Percentiles rank a stretch among this genome's conserved stretches.
Evolutionary conservation across 23 tunicate genomes (phyloP).

Genomic region (Corella eumyota): DNA sequence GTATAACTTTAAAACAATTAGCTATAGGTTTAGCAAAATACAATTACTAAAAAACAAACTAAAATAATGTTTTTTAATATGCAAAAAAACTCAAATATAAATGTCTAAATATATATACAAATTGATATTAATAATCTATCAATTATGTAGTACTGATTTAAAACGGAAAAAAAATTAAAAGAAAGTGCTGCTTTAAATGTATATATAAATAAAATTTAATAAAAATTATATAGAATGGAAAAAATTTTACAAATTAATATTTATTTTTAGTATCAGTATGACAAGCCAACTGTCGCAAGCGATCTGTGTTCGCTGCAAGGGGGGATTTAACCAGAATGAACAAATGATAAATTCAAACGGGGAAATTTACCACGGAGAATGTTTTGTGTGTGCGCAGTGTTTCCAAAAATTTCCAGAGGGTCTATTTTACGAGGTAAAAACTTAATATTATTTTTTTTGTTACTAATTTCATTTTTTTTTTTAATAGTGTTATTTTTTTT

Average conservation of each 20-base stretch:
- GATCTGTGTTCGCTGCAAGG: slow-evolving; percentile 59
- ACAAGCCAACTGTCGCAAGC: slow-evolving; percentile 62
- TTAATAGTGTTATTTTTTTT: slow-evolving; percentile 5
- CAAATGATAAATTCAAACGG: slow-evolving; percentile 94
- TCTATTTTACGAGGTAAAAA: slow-evolving; percentile 64
- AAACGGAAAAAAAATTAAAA: no score
- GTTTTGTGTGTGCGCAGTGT: slow-evolving; percentile 97
- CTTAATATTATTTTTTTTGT: neutral
- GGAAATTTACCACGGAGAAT: slow-evolving; percentile 88
- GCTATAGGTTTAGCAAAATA: no score
- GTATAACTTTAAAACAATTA: no score
- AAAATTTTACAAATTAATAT: no score
- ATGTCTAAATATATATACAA: no score
- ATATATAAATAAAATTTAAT: no score
- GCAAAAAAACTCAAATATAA: no score
- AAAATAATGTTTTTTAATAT: no score
- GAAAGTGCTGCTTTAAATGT: no score
- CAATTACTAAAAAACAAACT: no score
- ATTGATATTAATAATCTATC: no score
- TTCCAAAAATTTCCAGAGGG: slow-evolving; percentile 95
- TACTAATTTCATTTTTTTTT: neutral
- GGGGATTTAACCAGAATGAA: slow-evolving; percentile 53
- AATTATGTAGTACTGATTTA: no score
- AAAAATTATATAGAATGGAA: neutral
- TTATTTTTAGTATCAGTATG: slow-evolving; percentile 36